Conservation (phyloP, 37 sponge, comb jelly and placozoan genomes). For the Eunapius fragilis region DNA sequence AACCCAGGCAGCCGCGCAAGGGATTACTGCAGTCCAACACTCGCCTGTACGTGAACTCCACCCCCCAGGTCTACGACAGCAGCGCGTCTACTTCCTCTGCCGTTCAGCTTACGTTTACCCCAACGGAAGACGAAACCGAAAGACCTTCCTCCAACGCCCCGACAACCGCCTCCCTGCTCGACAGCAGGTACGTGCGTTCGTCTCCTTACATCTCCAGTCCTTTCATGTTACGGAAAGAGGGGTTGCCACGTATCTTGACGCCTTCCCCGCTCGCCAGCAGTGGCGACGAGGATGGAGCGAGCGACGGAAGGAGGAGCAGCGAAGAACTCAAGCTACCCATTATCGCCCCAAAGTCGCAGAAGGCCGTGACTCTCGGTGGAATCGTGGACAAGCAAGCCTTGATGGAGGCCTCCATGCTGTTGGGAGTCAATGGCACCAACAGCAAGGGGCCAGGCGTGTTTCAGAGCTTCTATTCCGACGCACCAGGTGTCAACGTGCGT, state of each 20-base stretch:
- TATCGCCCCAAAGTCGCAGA: not conserved
- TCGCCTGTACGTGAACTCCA: slow-evolving; percentile 26
- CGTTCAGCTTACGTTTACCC: not conserved
- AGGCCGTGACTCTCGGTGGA: not conserved
- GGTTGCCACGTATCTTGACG: not conserved
- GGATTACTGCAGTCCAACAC: slow-evolving; percentile 32
- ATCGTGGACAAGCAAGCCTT: slow-evolving; percentile 40
- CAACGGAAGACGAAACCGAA: slow-evolving; percentile 1
- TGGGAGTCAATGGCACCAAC: slow-evolving; percentile 16
- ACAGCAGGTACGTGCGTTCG: not conserved
- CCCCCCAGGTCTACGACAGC: slow-evolving; percentile 34
- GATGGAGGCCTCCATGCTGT: slow-evolving; percentile 19
- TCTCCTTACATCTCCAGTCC: slow-evolving; percentile 51
- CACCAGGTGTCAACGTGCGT: not conserved
- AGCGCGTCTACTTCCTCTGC: not conserved
- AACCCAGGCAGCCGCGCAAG: not conserved
- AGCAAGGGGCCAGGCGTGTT: slow-evolving; percentile 34
- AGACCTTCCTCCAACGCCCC: too few relatives aligned
- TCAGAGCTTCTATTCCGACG: slow-evolving; percentile 29
- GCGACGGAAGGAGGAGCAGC: not conserved
- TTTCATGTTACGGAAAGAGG: not conserved
- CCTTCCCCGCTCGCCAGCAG: slow-evolving; percentile 3
- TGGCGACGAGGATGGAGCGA: not conserved
- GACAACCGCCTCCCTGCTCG: not conserved
- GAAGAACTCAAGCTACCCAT: not conserved